phyloP scores from a whole-genome alignment of 2,888 invertebrate genomes.

The Erynnis tages region DNA sequence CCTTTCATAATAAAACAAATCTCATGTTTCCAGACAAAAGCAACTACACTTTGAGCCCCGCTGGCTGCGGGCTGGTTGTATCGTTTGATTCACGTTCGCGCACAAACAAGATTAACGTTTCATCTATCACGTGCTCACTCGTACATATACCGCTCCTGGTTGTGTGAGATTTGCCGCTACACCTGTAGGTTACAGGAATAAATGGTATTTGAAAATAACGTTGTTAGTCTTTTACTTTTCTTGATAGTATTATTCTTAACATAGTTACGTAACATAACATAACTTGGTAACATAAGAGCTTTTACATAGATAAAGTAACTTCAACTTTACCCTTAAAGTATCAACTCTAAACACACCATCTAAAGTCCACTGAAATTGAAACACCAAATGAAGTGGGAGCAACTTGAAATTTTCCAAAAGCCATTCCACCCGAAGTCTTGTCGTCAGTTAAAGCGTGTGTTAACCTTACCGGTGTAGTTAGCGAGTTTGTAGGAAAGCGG shows the following conservation, averaged over 20 bases:
- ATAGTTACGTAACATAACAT: no score
- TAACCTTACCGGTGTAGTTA: constrained; percentile 30
- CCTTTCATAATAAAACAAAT: no score
- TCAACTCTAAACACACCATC: no score
- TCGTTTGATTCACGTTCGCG: background rate
- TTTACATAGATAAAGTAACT: no score
- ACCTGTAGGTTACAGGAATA: no score
- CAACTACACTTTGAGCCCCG: background rate
- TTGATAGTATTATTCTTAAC: no score
- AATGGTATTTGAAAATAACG: background rate
- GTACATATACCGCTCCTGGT: background rate
- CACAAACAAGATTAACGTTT: constrained; percentile 13
- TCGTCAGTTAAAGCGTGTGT: constrained; percentile 19
- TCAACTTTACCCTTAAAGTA: no score
- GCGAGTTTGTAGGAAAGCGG: constrained; percentile 35
- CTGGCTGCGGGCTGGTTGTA: background rate
- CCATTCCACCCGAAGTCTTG: constrained; percentile 14
- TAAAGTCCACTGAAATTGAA: background rate
- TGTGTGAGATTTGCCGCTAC: background rate
- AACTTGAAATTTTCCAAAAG: constrained; percentile 13
- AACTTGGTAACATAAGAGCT: no score
- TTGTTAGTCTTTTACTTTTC: no score
- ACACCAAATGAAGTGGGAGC: constrained; percentile 1
- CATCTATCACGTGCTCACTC: constrained; percentile 12
- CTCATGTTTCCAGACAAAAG: background rate